Evolutionary conservation across 2,113 vertebrate species (phyloP), one percentile per base, ranked within the genome.

Genomic region (Ictalurus punctatus): DNA sequence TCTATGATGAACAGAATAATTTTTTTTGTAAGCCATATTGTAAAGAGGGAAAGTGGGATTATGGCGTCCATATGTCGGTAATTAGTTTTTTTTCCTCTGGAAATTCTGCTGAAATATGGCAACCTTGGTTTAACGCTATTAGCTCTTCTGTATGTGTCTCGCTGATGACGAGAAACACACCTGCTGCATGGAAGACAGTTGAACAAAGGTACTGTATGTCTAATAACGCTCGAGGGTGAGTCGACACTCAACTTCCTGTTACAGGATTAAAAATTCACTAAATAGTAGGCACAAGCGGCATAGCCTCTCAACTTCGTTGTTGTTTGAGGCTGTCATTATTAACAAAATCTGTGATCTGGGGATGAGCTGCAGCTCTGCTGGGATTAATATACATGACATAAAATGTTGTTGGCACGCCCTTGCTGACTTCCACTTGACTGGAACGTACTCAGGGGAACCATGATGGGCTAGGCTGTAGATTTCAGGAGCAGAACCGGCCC

Each of bases 371-470:
- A 40, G 73, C 19, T 76, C 30, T 76, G 73, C 19, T 76, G 73
- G 37, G 73, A 76, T 23, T 76, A 13, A 48, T 12, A 4, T 44
- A 1, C 73, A 44, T 4, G 21, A 19, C 37, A 74, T 44, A 23
- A 44, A 44, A 44, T 23, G 69, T 27, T 56, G 19, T 56, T 30
- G 78, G 30, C 78, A 30, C 1, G n/a, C 52, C 78, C 78, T 56
- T 58, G 52, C 52, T 19, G 27, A 56, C n/a, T 52, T 78, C 74
- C 44, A 78, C 78, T 81, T 4, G 52, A 54, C 6, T 17, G 48
- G 48, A 80, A 54, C n/a, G 27, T 52, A 80, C 78, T 80, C 78
- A 80, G 78, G 78, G 78, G 78, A 56, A 80, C 27, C 48, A n/a
- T 48, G n/a, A 3, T 2, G 14, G 27, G 27, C 14, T 3, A 2